These are phyloP conservation scores for Brachymystax lenok DNA, from an alignment of 2,797 vertebrate genomes.

Conservation along the genomic window DNA sequence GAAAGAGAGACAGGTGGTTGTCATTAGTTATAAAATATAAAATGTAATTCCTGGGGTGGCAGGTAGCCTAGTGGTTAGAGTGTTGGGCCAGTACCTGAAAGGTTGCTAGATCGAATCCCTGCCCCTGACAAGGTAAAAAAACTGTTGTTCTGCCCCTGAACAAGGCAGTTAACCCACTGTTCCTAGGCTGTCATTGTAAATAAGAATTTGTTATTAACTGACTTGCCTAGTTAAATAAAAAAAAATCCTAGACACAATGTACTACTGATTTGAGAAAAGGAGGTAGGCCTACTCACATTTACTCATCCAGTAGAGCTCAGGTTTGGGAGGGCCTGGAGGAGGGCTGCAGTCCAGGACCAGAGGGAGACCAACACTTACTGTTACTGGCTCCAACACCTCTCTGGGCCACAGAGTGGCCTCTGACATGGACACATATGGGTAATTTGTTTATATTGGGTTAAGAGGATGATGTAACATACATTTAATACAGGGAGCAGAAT, in stretches of 20 bases:
- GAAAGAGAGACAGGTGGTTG: not conserved
- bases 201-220: too few species aligned
- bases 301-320: slow-evolving; percentile 97
- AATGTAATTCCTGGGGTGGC: too few species aligned
- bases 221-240: too few species aligned
- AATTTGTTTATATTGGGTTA: not conserved
- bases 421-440: slow-evolving; percentile 55
- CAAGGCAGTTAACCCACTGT: too few species aligned
- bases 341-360: slow-evolving; percentile 92
- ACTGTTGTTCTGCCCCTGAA: too few species aligned
- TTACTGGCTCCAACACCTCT: slow-evolving; percentile 92
- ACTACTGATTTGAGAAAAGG: not conserved
- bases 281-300: slow-evolving; percentile 88
- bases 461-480: not conserved
- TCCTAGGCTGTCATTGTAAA: too few species aligned
- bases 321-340: slow-evolving; percentile 87
- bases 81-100: too few species aligned
- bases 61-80: too few species aligned
- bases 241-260: not conserved
- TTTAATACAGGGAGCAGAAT: not conserved
- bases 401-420: slow-evolving; percentile 94
- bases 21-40: not conserved
- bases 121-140: too few species aligned
- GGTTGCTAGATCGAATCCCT: too few species aligned
- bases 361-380: slow-evolving; percentile 88